Evolutionary conservation across 2,797 vertebrate genomes (phyloP).

Genomic region (Centroberyx gerrardi): DNA sequence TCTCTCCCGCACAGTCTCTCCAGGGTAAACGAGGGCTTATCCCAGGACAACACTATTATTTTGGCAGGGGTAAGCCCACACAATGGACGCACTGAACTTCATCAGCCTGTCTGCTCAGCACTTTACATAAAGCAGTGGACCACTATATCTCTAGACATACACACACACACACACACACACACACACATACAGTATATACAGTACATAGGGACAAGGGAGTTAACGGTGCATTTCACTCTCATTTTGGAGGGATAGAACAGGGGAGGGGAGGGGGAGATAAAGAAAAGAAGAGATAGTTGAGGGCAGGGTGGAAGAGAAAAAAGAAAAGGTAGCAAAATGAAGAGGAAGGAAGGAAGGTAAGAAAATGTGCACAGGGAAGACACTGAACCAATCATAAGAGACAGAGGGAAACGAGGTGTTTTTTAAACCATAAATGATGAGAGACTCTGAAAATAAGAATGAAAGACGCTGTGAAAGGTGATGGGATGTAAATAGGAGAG

Average conservation of each 20-base stretch:
- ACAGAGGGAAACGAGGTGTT: neutral
- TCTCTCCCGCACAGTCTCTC: conserved; percentile 48
- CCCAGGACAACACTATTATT: conserved; percentile 69
- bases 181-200: neutral
- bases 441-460: neutral
- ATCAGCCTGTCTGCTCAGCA: conserved; percentile 58
- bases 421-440: no score
- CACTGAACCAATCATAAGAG: neutral
- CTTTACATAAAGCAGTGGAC: conserved; percentile 56
- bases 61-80: conserved; percentile 57
- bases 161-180: conserved; percentile 9
- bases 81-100: conserved; percentile 60
- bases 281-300: neutral
- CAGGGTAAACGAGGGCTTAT: conserved; percentile 69
- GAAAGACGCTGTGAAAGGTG: neutral
- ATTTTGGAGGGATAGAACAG: neutral
- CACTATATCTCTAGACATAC: conserved; percentile 16
- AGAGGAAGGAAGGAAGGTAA: no score
- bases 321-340: neutral
- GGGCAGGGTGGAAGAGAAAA: neutral
- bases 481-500: neutral
- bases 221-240: neutral
- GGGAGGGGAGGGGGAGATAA: neutral
- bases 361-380: neutral
- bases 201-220: neutral